These are phyloP conservation scores for Ectemnius lituratus DNA, from an alignment of 2,888 invertebrate species.

Conservation along the genomic window DNA sequence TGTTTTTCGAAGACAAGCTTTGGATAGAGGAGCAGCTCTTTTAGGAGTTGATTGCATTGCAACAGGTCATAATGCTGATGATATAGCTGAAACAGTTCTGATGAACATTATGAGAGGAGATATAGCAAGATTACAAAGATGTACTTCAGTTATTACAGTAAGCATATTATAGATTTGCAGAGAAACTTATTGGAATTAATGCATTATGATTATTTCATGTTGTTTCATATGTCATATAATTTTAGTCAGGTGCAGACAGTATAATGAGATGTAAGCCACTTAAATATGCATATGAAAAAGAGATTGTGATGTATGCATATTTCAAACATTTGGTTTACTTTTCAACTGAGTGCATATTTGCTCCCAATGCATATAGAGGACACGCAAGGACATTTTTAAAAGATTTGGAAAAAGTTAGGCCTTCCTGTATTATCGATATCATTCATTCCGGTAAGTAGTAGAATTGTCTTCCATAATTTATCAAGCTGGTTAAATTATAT, in stretches of 20 bases:
- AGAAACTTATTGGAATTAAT: slow-evolving; percentile 3
- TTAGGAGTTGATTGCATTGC: slow-evolving; percentile 95
- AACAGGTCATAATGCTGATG: slow-evolving; percentile 98
- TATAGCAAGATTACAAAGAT: slow-evolving; percentile 93
- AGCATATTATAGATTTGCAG: slow-evolving; percentile 60
- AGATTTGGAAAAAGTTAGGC: slow-evolving; percentile 95
- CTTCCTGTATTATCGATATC: slow-evolving; percentile 94
- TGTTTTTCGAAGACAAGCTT: slow-evolving; percentile 95
- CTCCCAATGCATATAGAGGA: slow-evolving; percentile 98
- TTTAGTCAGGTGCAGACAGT: slow-evolving; percentile 85
- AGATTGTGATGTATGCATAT: slow-evolving; percentile 99
- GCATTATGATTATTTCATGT: neutral
- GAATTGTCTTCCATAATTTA: slow-evolving; percentile 1
- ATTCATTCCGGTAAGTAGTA: slow-evolving; percentile 87
- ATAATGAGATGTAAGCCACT: slow-evolving; percentile 97
- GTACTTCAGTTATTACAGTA: slow-evolving; percentile 94
- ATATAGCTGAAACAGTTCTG: slow-evolving; percentile 98
- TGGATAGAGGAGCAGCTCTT: slow-evolving; percentile 95
- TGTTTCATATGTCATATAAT: neutral
- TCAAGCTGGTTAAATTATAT: neutral
- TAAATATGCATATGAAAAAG: slow-evolving; percentile 98
- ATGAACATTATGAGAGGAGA: slow-evolving; percentile 99
- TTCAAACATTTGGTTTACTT: slow-evolving; percentile 97
- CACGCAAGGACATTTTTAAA: slow-evolving; percentile 94
- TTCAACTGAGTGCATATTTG: slow-evolving; percentile 99